Conservation (phyloP, 2,797 vertebrate species). For the Eutrigla gurnardus region DNA sequence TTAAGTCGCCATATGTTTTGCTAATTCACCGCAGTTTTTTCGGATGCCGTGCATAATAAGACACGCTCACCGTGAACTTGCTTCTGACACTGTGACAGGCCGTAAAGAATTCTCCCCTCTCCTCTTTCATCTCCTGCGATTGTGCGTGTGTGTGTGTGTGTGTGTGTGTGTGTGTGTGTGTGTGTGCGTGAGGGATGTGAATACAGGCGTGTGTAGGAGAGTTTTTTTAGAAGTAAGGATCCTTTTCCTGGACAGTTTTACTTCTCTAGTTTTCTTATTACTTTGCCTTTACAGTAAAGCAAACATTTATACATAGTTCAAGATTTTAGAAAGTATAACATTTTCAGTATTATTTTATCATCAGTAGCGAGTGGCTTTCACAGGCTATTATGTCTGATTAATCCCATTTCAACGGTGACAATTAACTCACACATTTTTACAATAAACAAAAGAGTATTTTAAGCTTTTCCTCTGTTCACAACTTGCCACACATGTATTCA, state of each 20-base stretch:
- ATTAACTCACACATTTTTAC: background rate
- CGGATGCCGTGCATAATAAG: conserved; percentile 76
- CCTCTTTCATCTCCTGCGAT: conserved; percentile 43
- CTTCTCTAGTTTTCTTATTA: background rate
- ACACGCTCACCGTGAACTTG: conserved; percentile 80
- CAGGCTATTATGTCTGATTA: background rate
- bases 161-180: conserved; percentile 30
- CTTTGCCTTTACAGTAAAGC: conserved; percentile 9
- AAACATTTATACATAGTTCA: background rate
- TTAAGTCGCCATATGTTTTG: conserved; percentile 83
- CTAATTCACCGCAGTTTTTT: conserved; percentile 81
- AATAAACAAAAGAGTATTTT: background rate
- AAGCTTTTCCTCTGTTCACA: background rate
- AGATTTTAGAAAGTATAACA: background rate
- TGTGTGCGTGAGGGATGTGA: conserved; percentile 9
- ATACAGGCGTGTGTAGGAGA: conserved; percentile 6
- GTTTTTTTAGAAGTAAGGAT: conserved; percentile 15
- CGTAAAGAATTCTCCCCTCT: conserved; percentile 72
- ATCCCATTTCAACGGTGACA: background rate
- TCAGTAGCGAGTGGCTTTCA: background rate
- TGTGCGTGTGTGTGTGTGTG: conserved; percentile 31
- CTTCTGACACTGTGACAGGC: conserved; percentile 80
- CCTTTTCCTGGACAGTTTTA: conserved; percentile 1
- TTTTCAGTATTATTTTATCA: background rate
- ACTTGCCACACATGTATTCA: conserved; percentile 2